Evolutionary conservation across 1,140 invertebrate species (phyloP).

Genomic region (Bombus soroeensis): DNA sequence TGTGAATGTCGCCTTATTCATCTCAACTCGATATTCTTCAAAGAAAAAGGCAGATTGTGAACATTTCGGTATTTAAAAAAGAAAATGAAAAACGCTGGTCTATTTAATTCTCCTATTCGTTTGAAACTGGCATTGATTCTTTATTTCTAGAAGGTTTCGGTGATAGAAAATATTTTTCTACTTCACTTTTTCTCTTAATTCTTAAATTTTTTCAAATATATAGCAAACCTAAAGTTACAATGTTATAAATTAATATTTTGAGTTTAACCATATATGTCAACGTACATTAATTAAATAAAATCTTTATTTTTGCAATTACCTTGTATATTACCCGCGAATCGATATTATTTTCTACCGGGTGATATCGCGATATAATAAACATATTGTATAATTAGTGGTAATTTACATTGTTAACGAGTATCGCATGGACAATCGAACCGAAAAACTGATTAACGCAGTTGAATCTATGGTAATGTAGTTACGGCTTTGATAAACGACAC

Average conservation of each 20-base stretch:
- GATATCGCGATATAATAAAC: neutral
- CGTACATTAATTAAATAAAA: too few relatives aligned
- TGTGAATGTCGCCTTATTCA: neutral
- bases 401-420: constrained; percentile 2
- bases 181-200: too few relatives aligned
- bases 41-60: neutral
- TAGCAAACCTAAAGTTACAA: too few relatives aligned
- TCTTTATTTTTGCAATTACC: too few relatives aligned
- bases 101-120: too few relatives aligned
- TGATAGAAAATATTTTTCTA: too few relatives aligned
- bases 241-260: too few relatives aligned
- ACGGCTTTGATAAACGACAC: neutral
- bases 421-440: neutral
- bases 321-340: neutral
- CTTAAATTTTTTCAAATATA: too few relatives aligned
- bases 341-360: neutral
- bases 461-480: neutral
- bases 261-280: too few relatives aligned
- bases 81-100: neutral
- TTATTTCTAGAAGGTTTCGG: too few relatives aligned
- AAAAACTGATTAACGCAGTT: neutral
- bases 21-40: neutral
- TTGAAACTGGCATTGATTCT: too few relatives aligned
- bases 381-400: neutral
- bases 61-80: neutral